Evolutionary conservation across 1,140 invertebrate genomes (phyloP), one percentile per base, ranked within the genome.

Genomic region (Leptinotarsa texana): DNA sequence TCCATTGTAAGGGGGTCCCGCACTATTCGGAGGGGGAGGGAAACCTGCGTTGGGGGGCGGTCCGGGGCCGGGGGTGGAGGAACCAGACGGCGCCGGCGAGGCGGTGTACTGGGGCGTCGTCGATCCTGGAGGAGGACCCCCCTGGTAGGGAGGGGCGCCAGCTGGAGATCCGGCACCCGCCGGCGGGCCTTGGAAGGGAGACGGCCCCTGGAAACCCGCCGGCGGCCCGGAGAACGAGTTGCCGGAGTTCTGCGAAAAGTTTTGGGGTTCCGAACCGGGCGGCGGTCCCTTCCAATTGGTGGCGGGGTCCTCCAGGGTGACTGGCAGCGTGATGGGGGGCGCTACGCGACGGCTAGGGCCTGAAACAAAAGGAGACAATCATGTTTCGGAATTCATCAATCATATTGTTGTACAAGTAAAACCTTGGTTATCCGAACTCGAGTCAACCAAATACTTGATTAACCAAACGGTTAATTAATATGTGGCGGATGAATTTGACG

Each of bases 91-190:
- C 68, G 92, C 92, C 63, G 92, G 92, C 42, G 92, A 93, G 27
- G 92, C 91, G 75, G 91, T 92, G 83, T 93, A 93, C 81, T 93
- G 92, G 17, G 92, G 92, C 73, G 92, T 92, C 72, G 88, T 91
- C 27, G 91, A 92, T 57, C 92, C 91, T 5, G 92, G 90, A 72
- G 90, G 90, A 69, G 91, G 91, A 4, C 89, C 89, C 88, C 90
- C 90, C 81, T 91, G 90, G 82, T 91, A 91, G 51, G 89, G 85
- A 24, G 88, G 87, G 48, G 87, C 89, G 33, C 33, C 33, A 27
- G 91, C 89, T 67, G 91, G 91, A 82, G 90, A 91, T 21, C 89
- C 89, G 71, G 89, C 90, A 42, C 89, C 89, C 74, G 89, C 90
- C 62, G 91, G 90, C 74, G 88, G 88, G 51, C 88, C 88, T 79